A percentile compares a stretch with the other conserved stretches of the same genome.
These are phyloP conservation scores for Pomatorhinus ruficollis DNA, from an alignment of 2,113 vertebrate genomes.

Conservation along the genomic window DNA sequence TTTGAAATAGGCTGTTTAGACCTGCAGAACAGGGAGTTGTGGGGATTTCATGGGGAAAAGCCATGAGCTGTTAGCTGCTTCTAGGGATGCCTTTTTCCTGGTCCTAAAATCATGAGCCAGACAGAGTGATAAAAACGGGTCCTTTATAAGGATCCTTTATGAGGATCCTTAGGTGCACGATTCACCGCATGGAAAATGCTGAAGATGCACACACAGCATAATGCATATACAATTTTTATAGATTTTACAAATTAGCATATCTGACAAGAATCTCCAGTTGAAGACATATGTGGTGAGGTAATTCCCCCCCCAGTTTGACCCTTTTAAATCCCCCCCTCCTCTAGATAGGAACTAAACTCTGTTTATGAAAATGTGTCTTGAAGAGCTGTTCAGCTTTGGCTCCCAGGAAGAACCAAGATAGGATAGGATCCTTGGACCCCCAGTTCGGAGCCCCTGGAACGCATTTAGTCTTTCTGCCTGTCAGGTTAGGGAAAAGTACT, in stretches of 20 bases:
- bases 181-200: not conserved
- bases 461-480: not conserved
- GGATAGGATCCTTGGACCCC: not conserved
- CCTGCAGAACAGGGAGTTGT: rapidly evolving
- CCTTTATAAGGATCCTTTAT: not conserved
- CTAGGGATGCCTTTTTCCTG: not conserved
- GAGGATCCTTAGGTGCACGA: not conserved
- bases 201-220: not conserved
- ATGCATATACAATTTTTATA: not conserved
- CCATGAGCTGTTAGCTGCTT: not conserved
- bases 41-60: not conserved
- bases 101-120: not conserved
- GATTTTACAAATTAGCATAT: not conserved
- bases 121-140: not conserved
- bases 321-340: not conserved
- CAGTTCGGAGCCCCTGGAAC: not conserved
- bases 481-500: not conserved
- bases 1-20: not conserved
- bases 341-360: not conserved
- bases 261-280: not conserved
- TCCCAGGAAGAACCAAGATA: not conserved
- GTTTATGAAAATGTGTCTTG: not conserved
- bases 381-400: not conserved
- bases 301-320: rapidly evolving
- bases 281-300: not conserved